Base-by-base conservation (phyloP, 2,888 invertebrate genomes). In the Cheilosia impressa region DNA sequence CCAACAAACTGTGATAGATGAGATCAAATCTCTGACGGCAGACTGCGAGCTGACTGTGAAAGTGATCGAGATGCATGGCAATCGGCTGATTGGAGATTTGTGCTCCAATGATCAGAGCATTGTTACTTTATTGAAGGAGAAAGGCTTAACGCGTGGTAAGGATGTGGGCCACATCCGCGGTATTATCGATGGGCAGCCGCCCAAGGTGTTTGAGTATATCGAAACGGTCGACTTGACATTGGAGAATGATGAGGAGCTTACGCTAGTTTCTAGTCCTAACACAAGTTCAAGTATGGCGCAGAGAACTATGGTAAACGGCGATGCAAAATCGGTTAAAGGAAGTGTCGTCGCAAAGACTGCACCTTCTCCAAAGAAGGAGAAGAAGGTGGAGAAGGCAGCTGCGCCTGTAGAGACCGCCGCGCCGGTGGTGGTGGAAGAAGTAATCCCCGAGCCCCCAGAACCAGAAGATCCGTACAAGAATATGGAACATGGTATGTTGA, bases 401-500 rank as follows among this genome's bases (percentile, higher is more conserved):
- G 58, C 41, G 19, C 22, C 66, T 17, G 31, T 68, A 19, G 62
- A 63, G 27, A 22, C 62, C 7, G 31, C 60, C 1, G 41, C 58
- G 9, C 24, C 43, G 38, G 24, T 69, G 27, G 65, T 41, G 65
- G 57, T 50, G 38, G 92, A 77, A 19, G 77, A 31, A 34, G 66
- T 52, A 3, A 58, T 58, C 4, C 52, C n/a, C 2, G 80, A 88
- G 47, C 60, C 63, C 3, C 43, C 55, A 7, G 52, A 52, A 52
- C 52, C 52, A 22, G 79, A 89, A 6, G 90, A 92, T 89, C 91
- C 90, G 0, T 90, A 89, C 87, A 89, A 90, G 34, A 87, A 90
- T 38, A 90, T 91, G 91, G 90, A 90, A 47, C 93, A 93, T 71
- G 95, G 95, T 0, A 93, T 93, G 87, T 94, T 96, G 38, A 94